A percentile compares a stretch with the other conserved stretches of the same genome.
Conservation (phyloP, 2,113 vertebrate species). For the Geothlypis trichas region DNA sequence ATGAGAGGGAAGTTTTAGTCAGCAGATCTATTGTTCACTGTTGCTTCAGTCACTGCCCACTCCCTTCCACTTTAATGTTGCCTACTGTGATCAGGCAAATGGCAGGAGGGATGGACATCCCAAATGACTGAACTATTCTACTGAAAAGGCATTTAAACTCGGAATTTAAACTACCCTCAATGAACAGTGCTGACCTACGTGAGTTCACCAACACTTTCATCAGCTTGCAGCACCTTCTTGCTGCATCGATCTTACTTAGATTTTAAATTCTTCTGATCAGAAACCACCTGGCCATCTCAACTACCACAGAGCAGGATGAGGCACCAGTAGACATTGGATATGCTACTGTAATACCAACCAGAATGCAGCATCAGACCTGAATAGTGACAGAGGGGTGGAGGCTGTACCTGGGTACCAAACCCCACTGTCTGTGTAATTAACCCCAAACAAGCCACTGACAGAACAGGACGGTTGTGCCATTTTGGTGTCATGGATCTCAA, state of each 20-base stretch:
- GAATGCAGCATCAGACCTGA: neutral
- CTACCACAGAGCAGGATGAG: neutral
- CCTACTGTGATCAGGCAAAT: neutral
- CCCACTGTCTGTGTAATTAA: neutral
- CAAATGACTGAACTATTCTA: neutral
- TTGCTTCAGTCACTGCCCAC: neutral
- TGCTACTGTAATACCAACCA: neutral
- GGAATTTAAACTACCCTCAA: neutral
- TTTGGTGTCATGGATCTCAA: neutral
- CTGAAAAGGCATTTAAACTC: neutral
- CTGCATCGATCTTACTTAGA: neutral
- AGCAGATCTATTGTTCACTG: neutral
- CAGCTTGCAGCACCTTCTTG: neutral
- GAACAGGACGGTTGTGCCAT: neutral
- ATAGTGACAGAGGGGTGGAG: neutral
- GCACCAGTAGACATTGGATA: rapidly evolving
- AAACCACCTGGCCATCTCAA: neutral
- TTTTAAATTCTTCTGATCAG: neutral
- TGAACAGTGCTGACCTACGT: neutral
- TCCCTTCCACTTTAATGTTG: neutral
- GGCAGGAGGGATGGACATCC: neutral
- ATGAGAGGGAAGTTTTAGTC: neutral
- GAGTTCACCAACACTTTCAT: neutral
- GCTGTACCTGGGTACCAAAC: neutral
- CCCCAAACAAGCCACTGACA: neutral